Conservation (phyloP, 2,888 invertebrate species). For the Tanypteryx hageni region DNA sequence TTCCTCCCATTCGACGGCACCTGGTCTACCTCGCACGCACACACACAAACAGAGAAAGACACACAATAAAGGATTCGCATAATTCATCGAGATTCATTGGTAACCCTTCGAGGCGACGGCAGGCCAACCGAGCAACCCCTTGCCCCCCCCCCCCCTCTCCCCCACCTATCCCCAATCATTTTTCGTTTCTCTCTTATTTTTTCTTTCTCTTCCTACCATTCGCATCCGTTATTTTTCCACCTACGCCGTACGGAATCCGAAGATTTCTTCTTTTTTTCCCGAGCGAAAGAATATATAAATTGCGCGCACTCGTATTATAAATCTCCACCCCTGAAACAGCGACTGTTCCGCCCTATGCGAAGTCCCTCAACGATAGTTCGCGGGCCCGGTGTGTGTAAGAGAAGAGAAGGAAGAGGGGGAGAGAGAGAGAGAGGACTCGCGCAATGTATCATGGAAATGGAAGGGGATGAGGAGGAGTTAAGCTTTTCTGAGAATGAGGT, state of each 20-base stretch:
- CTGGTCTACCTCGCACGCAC: neutral
- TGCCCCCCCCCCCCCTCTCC: neutral
- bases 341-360: constrained; percentile 32
- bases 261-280: constrained; percentile 2
- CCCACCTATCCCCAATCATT: neutral
- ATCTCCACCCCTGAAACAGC: constrained; percentile 11
- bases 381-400: neutral
- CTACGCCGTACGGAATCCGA: constrained; percentile 30
- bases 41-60: neutral
- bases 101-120: constrained; percentile 41
- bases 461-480: neutral
- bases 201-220: constrained; percentile 32
- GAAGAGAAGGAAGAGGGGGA: neutral
- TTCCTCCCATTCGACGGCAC: constrained; percentile 1
- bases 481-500: neutral
- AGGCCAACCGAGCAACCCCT: constrained; percentile 17
- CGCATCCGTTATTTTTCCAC: constrained; percentile 45
- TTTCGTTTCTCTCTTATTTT: neutral
- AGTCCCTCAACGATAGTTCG: neutral
- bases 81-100: constrained; percentile 62
- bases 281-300: constrained; percentile 18
- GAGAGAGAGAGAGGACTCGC: neutral
- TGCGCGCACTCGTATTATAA: neutral
- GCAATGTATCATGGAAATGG: constrained; percentile 1
- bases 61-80: constrained; percentile 36